Conservation (phyloP, 2,797 vertebrate species). For the Eupleurogrammus muticus region DNA sequence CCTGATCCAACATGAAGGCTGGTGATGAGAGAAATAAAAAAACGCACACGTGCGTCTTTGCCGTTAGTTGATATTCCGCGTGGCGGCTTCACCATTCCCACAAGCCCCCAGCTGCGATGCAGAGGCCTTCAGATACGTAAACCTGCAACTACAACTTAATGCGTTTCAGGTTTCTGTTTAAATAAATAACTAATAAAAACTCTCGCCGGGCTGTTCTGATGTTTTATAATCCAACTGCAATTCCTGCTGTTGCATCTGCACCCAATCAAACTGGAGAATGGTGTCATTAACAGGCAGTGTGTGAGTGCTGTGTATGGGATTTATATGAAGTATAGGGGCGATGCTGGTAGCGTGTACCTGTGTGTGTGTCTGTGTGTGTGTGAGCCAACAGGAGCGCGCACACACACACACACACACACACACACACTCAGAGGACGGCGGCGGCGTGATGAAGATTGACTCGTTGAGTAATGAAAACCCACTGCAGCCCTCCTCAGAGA, state of each 20-base stretch:
- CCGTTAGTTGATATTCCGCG: conserved; percentile 54
- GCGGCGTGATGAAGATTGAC: conserved; percentile 77
- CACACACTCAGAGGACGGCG: too few relatives aligned
- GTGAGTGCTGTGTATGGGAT: neutral
- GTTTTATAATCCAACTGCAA: neutral
- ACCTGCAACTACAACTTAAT: conserved; percentile 24
- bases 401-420: too few relatives aligned
- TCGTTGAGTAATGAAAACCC: conserved; percentile 80
- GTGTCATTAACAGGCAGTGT: neutral
- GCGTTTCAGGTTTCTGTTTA: conserved; percentile 11
- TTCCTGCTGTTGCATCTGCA: neutral
- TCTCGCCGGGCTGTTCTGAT: neutral
- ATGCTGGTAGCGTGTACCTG: conserved; percentile 36
- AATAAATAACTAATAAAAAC: too few relatives aligned
- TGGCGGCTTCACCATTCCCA: conserved; percentile 36
- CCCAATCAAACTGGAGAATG: neutral
- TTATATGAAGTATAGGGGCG: neutral
- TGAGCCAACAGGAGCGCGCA: conserved; percentile 57
- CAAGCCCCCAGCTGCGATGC: conserved; percentile 25
- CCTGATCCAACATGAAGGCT: conserved; percentile 36
- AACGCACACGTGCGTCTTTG: conserved; percentile 27
- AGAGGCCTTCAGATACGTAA: conserved; percentile 38
- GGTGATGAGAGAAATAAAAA: conserved; percentile 24
- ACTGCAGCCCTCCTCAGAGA: conserved; percentile 69
- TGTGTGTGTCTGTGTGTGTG: conserved; percentile 29